Evolutionary conservation across 2,888 invertebrate genomes (phyloP).

Genomic region (Ypsolopha scabrella): DNA sequence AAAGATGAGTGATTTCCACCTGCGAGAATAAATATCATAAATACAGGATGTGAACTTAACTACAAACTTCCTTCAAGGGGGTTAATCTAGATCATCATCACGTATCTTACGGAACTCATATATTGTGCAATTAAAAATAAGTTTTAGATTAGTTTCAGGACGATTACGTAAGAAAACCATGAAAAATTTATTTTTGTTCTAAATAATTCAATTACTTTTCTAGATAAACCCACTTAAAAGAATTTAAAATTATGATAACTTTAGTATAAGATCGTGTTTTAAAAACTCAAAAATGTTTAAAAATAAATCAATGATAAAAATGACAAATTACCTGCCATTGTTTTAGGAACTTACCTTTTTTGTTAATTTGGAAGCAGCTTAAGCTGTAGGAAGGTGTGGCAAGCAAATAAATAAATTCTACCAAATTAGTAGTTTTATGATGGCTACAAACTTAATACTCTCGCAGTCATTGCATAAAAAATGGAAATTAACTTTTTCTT

Average conservation of each 20-base stretch:
- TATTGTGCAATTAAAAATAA: too few relatives aligned
- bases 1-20: slow-evolving; percentile 51
- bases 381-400: slow-evolving; percentile 20
- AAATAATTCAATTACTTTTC: too few relatives aligned
- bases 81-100: slow-evolving; percentile 3
- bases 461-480: neutral
- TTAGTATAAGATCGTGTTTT: too few relatives aligned
- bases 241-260: too few relatives aligned
- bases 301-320: neutral
- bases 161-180: too few relatives aligned
- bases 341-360: slow-evolving; percentile 25
- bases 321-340: too few relatives aligned
- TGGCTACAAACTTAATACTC: slow-evolving; percentile 3
- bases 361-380: slow-evolving; percentile 19
- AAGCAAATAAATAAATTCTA: slow-evolving; percentile 26
- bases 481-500: neutral
- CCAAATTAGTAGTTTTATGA: slow-evolving; percentile 21
- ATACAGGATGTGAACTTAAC: neutral
- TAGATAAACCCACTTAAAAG: too few relatives aligned
- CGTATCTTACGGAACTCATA: too few relatives aligned
- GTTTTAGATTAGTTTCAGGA: too few relatives aligned
- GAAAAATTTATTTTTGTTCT: too few relatives aligned
- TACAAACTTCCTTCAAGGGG: neutral
- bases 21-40: slow-evolving; percentile 19
- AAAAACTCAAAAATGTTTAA: neutral